These are phyloP conservation scores for Netelia virgata DNA, from an alignment of 2,888 invertebrate species.

Conservation along the genomic window DNA sequence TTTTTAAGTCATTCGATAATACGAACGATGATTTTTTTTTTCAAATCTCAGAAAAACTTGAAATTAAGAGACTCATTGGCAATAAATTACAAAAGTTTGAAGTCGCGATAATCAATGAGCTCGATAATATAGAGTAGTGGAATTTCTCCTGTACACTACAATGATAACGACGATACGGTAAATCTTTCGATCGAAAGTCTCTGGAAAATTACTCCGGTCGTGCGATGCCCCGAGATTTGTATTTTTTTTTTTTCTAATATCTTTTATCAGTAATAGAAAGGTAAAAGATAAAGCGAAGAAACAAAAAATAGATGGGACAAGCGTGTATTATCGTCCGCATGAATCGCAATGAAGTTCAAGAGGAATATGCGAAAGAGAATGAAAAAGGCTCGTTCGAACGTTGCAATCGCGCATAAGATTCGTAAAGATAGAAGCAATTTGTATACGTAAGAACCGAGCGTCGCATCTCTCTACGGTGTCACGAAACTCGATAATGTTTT, in stretches of 20 bases:
- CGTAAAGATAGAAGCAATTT: background rate
- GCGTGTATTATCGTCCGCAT: background rate
- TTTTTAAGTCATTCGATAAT: too few relatives aligned
- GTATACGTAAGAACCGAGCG: slow-evolving; percentile 6
- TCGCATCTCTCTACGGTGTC: background rate
- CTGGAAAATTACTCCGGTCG: background rate
- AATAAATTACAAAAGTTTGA: background rate
- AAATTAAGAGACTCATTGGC: background rate
- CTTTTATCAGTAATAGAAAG: background rate
- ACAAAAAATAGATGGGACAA: background rate
- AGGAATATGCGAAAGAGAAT: background rate
- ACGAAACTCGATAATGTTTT: background rate
- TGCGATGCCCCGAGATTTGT: background rate
- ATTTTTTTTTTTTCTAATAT: background rate
- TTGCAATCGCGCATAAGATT: background rate
- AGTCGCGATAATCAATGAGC: background rate
- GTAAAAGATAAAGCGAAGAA: background rate
- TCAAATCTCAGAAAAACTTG: too few relatives aligned
- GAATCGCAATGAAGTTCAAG: background rate
- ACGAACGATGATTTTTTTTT: too few relatives aligned
- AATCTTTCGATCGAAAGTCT: slow-evolving; percentile 1
- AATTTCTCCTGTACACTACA: slow-evolving; percentile 2
- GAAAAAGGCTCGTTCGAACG: background rate
- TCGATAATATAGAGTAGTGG: background rate
- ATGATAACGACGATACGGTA: background rate